These are phyloP conservation scores for Miniopterus natalensis DNA, from an alignment of 2,113 vertebrate species.

Conservation along the genomic window DNA sequence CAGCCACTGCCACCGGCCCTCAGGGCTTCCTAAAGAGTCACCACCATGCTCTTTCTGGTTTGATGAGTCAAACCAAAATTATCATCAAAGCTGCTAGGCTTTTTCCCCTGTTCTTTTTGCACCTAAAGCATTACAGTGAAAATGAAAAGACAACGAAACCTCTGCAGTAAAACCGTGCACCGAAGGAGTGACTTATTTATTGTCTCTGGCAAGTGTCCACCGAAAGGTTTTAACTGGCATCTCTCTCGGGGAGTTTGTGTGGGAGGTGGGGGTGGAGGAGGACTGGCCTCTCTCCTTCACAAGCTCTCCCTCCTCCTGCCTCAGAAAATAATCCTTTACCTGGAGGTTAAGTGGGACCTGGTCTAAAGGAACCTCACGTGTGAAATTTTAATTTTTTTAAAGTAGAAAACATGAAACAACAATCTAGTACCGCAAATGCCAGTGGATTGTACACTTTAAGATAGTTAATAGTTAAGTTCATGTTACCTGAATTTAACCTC, in stretches of 20 bases:
- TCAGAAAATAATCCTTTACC: slow-evolving; percentile 63
- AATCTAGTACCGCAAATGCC: neutral
- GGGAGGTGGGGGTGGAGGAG: neutral
- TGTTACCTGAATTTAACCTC: neutral
- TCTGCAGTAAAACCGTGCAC: neutral
- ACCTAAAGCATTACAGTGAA: neutral
- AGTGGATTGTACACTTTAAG: neutral
- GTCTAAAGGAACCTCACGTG: neutral
- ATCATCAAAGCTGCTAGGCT: neutral
- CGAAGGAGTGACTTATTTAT: neutral
- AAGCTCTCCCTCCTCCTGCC: neutral
- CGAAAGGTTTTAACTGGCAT: neutral
- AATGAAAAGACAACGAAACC: neutral
- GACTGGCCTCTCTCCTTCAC: neutral
- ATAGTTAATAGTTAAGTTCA: neutral
- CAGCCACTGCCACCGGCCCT: neutral
- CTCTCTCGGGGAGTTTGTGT: neutral
- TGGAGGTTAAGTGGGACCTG: neutral
- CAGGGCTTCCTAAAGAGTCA: neutral
- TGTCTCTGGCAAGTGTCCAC: neutral
- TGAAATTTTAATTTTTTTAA: neutral
- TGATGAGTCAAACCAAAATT: slow-evolving; percentile 65
- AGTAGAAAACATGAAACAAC: neutral
- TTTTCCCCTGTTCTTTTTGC: neutral
- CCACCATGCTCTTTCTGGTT: neutral